Percentiles rank a stretch among this genome's conserved stretches.
Conservation (phyloP, 2,888 invertebrate species). For the Drosophila borborema region DNA sequence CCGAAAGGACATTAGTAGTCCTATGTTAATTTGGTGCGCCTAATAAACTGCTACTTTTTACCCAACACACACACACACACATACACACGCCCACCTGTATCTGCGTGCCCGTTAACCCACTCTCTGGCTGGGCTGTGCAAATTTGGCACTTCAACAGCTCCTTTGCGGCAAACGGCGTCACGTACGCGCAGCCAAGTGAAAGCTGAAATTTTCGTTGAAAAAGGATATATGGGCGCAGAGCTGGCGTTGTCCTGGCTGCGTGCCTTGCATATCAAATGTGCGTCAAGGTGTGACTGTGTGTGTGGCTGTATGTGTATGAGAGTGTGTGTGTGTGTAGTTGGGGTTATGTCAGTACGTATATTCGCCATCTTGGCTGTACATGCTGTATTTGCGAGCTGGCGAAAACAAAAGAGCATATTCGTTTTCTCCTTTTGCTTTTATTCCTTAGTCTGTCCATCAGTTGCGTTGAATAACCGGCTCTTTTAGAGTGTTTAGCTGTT, state of each 20-base stretch:
- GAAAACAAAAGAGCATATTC: not conserved
- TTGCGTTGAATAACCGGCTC: not conserved
- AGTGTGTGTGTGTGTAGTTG: conserved; percentile 21
- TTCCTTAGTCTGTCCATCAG: not conserved
- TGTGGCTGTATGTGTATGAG: conserved; percentile 8
- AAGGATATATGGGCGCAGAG: conserved; percentile 77
- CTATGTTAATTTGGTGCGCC: conserved; percentile 79
- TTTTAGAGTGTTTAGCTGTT: not conserved
- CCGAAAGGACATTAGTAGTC: conserved; percentile 65
- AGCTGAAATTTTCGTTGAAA: conserved; percentile 75
- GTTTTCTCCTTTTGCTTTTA: not conserved
- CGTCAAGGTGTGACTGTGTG: conserved; percentile 19
- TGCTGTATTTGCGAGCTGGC: not conserved
- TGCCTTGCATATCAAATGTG: conserved; percentile 69
- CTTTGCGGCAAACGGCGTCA: conserved; percentile 81
- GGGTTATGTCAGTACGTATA: conserved; percentile 27
- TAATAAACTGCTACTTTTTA: conserved; percentile 80
- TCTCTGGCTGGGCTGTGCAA: conserved; percentile 47
- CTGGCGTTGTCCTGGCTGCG: conserved; percentile 70
- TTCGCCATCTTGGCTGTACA: conserved; percentile 60
- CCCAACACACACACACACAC: conserved; percentile 16
- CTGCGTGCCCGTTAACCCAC: not conserved
- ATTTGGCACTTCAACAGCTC: conserved; percentile 85
- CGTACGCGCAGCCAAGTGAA: conserved; percentile 73
- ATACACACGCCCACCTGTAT: not conserved